phyloP scores from a whole-genome alignment of 1,140 invertebrate species.

The Halesus radiatus region DNA sequence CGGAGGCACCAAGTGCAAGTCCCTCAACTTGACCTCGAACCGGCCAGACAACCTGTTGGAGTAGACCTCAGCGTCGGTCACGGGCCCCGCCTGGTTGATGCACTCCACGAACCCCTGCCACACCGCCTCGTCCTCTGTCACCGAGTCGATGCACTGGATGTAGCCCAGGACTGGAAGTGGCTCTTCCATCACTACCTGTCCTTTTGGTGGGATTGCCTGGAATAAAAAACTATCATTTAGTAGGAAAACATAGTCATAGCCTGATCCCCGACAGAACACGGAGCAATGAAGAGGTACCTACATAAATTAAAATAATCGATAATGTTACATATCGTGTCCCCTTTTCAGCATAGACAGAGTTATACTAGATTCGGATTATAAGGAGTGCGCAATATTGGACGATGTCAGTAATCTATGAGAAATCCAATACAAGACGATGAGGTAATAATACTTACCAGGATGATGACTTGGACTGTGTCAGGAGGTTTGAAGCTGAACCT shows the following conservation, averaged over 20 bases:
- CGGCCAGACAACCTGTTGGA: constrained; percentile 19
- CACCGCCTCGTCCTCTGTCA: not conserved
- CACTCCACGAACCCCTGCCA: constrained; percentile 39
- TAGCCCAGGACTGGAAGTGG: constrained; percentile 21
- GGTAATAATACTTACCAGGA: constrained; percentile 23
- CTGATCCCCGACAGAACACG: too few species aligned
- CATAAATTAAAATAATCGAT: too few species aligned
- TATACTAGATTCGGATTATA: too few species aligned
- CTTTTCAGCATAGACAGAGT: too few species aligned
- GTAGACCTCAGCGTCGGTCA: constrained; percentile 3
- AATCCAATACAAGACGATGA: not conserved
- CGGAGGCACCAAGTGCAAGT: constrained; percentile 3
- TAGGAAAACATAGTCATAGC: too few species aligned
- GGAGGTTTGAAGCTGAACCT: constrained; percentile 37
- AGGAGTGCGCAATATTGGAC: too few species aligned
- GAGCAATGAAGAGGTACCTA: too few species aligned
- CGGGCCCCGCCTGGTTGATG: constrained; percentile 19
- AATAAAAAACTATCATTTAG: too few species aligned
- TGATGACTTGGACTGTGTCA: constrained; percentile 25
- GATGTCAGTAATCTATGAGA: too few species aligned
- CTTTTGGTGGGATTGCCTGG: constrained; percentile 26
- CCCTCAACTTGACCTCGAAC: constrained; percentile 31
- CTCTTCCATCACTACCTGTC: constrained; percentile 9
- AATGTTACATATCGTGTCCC: too few species aligned
- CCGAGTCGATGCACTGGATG: constrained; percentile 25